These are phyloP conservation scores for Apogon talboti DNA, from an alignment of 2,797 vertebrate genomes.

Conservation along the genomic window DNA sequence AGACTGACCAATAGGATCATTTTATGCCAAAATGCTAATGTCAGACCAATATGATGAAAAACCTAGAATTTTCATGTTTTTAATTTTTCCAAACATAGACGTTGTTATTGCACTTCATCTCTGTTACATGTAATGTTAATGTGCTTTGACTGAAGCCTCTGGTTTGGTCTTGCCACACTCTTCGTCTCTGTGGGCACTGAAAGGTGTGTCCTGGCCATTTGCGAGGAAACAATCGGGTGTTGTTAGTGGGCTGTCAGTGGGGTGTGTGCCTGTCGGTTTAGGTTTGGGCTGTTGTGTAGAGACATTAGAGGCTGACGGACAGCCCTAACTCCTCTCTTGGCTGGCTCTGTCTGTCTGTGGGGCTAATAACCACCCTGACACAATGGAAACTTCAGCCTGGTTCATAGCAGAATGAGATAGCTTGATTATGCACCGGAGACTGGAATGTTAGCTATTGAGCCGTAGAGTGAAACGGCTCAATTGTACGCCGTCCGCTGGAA, in stretches of 20 bases:
- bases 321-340: conserved; percentile 77
- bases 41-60: too few species aligned
- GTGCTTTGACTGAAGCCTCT: not conserved
- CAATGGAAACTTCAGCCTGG: conserved; percentile 62
- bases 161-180: conserved; percentile 14
- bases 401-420: conserved; percentile 55
- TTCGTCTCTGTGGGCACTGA: conserved; percentile 38
- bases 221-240: conserved; percentile 73
- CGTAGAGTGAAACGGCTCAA: conserved; percentile 40
- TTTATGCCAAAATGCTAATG: too few species aligned
- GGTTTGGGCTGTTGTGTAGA: conserved; percentile 72
- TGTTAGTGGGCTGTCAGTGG: conserved; percentile 75
- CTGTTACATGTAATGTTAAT: too few species aligned
- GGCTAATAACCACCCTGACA: conserved; percentile 56
- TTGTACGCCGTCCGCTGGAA: conserved; percentile 44
- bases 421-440: conserved; percentile 60
- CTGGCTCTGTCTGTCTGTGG: conserved; percentile 59
- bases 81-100: too few species aligned
- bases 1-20: too few species aligned
- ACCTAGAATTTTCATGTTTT: too few species aligned
- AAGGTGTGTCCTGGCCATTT: conserved; percentile 64
- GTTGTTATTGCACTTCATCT: too few species aligned
- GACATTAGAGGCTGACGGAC: conserved; percentile 73
- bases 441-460: conserved; percentile 60
- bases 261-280: conserved; percentile 73